Evolutionary conservation across 2,113 vertebrate genomes (phyloP).

Genomic region (Ia io): DNA sequence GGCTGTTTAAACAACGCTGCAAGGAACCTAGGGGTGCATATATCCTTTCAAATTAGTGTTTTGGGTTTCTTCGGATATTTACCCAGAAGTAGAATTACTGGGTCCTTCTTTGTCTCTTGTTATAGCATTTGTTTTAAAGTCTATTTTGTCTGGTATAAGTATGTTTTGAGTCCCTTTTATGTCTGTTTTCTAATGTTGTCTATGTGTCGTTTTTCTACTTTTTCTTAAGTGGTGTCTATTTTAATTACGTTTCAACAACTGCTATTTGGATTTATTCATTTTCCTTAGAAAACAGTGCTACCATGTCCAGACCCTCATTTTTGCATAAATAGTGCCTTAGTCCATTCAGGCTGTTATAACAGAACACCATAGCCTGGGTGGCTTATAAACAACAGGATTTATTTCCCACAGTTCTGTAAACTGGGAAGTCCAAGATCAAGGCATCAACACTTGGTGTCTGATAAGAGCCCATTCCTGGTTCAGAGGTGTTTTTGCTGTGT

Average conservation of each 20-base stretch:
- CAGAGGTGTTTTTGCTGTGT: neutral
- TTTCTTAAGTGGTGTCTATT: neutral
- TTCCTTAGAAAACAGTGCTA: neutral
- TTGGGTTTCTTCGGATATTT: neutral
- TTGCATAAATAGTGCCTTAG: neutral
- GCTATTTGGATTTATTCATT: neutral
- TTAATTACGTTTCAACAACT: conserved; percentile 27
- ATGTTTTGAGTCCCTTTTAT: neutral
- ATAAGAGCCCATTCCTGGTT: neutral
- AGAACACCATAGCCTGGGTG: neutral
- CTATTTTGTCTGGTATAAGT: too few species aligned
- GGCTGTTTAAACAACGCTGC: neutral
- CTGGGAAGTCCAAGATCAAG: neutral
- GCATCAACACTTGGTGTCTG: neutral
- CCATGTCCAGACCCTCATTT: neutral
- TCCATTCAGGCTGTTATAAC: neutral
- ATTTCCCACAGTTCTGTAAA: neutral
- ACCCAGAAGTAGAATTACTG: neutral
- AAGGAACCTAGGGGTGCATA: neutral
- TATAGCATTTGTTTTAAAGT: too few species aligned
- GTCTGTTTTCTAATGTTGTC: neutral
- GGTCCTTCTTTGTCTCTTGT: neutral
- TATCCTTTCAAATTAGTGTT: neutral
- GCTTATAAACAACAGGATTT: neutral
- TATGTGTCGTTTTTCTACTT: neutral